Evolutionary conservation across 2,113 vertebrate species (phyloP).

Genomic region (Gasterosteus nipponicus): DNA sequence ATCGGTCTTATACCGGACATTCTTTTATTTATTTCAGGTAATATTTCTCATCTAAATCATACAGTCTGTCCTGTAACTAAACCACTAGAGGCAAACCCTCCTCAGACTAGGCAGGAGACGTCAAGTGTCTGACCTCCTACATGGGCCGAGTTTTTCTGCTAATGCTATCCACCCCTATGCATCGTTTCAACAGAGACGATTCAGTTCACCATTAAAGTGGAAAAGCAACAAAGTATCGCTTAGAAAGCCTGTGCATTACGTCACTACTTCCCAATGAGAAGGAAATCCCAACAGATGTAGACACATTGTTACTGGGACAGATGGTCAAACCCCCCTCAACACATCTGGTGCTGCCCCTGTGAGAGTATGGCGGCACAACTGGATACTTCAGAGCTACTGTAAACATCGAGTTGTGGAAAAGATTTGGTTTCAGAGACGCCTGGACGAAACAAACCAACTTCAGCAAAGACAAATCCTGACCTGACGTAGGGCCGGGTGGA

Average conservation of each 20-base stretch:
- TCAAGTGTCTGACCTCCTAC: background rate
- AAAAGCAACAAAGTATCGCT: constrained; percentile 45
- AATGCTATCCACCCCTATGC: background rate
- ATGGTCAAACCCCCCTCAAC: background rate
- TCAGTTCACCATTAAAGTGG: constrained; percentile 41
- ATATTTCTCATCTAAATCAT: constrained; percentile 1
- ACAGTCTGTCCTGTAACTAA: constrained; percentile 1
- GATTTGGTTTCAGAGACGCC: no score
- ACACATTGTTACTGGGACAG: background rate
- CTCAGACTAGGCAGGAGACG: background rate
- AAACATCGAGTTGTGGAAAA: constrained; percentile 20
- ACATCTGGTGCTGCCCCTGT: background rate
- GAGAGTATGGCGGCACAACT: background rate
- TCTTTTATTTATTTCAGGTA: background rate
- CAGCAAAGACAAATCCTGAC: background rate
- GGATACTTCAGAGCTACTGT: constrained; percentile 1
- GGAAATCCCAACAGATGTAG: background rate
- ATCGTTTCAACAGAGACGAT: constrained; percentile 9
- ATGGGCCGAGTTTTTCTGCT: background rate
- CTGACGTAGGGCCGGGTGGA: background rate
- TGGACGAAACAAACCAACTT: no score
- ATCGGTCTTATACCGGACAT: background rate
- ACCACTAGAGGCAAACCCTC: background rate
- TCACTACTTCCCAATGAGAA: constrained; percentile 32
- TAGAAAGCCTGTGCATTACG: constrained; percentile 42